Evolutionary conservation across 2,888 invertebrate species (phyloP), one percentile per base, ranked within the genome.

Genomic region (Apodemia hepburni): DNA sequence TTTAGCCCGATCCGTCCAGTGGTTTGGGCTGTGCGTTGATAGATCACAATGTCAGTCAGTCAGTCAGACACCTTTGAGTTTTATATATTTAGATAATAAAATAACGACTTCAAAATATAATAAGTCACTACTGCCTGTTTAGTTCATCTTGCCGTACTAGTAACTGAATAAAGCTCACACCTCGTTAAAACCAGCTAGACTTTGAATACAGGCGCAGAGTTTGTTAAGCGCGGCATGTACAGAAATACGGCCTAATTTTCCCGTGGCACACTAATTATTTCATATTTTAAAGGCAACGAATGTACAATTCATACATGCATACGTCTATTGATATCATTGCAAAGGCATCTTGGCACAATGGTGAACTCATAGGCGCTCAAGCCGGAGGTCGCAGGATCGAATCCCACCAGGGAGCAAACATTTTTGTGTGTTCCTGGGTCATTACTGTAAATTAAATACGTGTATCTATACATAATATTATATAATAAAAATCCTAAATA

Each of bases 111-210:
- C 17, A 18, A 18, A 51, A 22, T 51, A 22, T 51, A 11, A 51
- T 51, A 22, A 51, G 4, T 51, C 22, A 4, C 51, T 17, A 51
- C 11, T 51, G 11, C 22, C 22, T 22, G 2, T 51, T 11, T 11
- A 51, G 11, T 9, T 11, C 18, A 4, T 4, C 11, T 51, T 3
- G 0, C 22, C 51, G 11, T 18, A 22, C 51, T 11, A 4, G 61
- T 47, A 45, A 57, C 45, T 68, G 68, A 66, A 69, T 69, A 68
- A 65, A 69, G 64, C 68, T 68, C 68, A 59, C 62, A 64, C 68
- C 63, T 65, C 66, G 68, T 65, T 66, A 61, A 65, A 66, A 61
- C 65, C 61, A 62, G 60, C 61, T 61, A 60, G 57, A 63, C 58
- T 65, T 54, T 58, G 58, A 61, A 64, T 61, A 22, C 27, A 38